These are phyloP conservation scores for Drosophila nr. perissopoda DNA, from an alignment of 2,888 invertebrate genomes.

Conservation along the genomic window DNA sequence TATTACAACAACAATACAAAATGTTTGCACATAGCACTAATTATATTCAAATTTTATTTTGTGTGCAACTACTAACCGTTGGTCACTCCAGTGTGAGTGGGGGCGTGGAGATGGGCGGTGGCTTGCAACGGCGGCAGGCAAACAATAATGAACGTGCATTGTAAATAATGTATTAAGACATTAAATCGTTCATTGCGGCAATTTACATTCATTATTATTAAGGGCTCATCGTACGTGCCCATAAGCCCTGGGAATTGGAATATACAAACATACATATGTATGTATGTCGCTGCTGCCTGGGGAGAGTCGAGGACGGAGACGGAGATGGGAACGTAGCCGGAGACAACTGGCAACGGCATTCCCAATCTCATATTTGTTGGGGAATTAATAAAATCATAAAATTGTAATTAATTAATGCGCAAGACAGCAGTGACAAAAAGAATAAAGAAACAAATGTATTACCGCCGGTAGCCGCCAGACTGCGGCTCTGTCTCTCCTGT, in stretches of 20 bases:
- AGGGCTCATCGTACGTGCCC: constrained; percentile 78
- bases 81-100: constrained; percentile 36
- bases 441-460: constrained; percentile 61
- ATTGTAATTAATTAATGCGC: constrained; percentile 77
- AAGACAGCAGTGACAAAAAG: constrained; percentile 43
- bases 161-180: constrained; percentile 80
- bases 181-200: constrained; percentile 82
- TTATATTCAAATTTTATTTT: constrained; percentile 65
- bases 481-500: constrained; percentile 28
- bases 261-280: constrained; percentile 18
- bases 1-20: constrained; percentile 13
- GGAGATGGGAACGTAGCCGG: constrained; percentile 9
- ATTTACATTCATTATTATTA: constrained; percentile 81
- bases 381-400: constrained; percentile 81
- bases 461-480: constrained; percentile 58
- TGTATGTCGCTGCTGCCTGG: constrained; percentile 1
- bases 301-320: constrained; percentile 23
- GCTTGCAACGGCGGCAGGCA: constrained; percentile 30
- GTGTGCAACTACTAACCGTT: constrained; percentile 48
- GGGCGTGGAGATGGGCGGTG: constrained; percentile 32
- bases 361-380: constrained; percentile 56
- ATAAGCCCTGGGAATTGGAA: constrained; percentile 83
- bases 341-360: constrained; percentile 28
- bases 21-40: constrained; percentile 44
- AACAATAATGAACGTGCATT: constrained; percentile 62